Conservation (phyloP, 2,797 vertebrate genomes). For the Simalia tracyae region DNA sequence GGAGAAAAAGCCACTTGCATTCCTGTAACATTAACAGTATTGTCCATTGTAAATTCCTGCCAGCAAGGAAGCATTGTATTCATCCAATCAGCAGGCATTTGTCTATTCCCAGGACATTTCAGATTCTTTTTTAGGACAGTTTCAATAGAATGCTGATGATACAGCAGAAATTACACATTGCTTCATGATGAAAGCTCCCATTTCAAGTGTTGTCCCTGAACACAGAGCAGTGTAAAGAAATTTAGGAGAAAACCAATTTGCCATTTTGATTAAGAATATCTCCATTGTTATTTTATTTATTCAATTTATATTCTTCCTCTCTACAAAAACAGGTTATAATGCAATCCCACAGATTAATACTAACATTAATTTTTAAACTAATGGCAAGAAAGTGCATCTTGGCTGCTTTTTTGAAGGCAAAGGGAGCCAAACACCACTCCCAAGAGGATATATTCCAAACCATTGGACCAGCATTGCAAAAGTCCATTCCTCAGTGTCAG, state of each 20-base stretch:
- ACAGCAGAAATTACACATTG: slow-evolving; percentile 40
- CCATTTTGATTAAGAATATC: neutral
- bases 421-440: neutral
- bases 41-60: slow-evolving; percentile 67
- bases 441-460: neutral
- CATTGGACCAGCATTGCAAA: neutral
- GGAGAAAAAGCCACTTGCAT: slow-evolving; percentile 59
- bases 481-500: neutral
- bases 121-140: slow-evolving; percentile 65
- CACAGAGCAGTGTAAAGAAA: neutral
- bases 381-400: neutral
- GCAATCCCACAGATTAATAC: neutral
- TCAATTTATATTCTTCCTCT: neutral
- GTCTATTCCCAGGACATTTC: slow-evolving; percentile 72
- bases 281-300: neutral
- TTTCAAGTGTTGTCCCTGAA: slow-evolving; percentile 29
- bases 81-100: slow-evolving; percentile 65
- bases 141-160: slow-evolving; percentile 50
- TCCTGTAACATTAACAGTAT: slow-evolving; percentile 62
- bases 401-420: neutral
- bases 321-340: neutral
- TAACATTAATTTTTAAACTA: neutral
- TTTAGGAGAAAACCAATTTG: neutral
- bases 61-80: slow-evolving; percentile 65
- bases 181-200: slow-evolving; percentile 36